Conservation (phyloP, 1,140 invertebrate species). For the Muscidifurax raptorellus region DNA sequence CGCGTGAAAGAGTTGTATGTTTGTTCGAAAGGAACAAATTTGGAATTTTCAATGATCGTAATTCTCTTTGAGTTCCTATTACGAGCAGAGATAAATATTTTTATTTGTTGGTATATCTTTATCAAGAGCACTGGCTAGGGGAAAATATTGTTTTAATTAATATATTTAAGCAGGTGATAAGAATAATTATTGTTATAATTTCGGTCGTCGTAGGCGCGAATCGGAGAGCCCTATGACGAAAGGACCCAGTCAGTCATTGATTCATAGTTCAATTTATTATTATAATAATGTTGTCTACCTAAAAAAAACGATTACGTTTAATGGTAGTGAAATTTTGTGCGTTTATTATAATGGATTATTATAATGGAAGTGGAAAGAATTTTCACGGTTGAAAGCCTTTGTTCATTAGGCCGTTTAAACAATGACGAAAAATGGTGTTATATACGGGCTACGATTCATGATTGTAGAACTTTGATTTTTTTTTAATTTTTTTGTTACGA, state of each 20-base stretch:
- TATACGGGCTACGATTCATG: constrained; percentile 60
- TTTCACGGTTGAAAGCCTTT: constrained; percentile 28
- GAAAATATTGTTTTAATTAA: constrained; percentile 53
- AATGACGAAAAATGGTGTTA: constrained; percentile 58
- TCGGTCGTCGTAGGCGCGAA: constrained; percentile 47
- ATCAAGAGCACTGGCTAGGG: constrained; percentile 51
- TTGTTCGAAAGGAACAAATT: constrained; percentile 38
- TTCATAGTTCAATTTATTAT: constrained; percentile 48
- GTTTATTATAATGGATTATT: constrained; percentile 47
- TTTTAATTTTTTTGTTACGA: constrained; percentile 57
- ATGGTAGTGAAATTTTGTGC: constrained; percentile 43
- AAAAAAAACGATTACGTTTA: constrained; percentile 6
- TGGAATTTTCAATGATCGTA: constrained; percentile 33
- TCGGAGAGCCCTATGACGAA: constrained; percentile 44
- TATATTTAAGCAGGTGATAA: constrained; percentile 42
- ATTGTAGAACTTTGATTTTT: constrained; percentile 60
- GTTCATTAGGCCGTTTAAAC: constrained; percentile 54
- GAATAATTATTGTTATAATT: constrained; percentile 53
- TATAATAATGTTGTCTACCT: constrained; percentile 48
- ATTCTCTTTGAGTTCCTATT: constrained; percentile 49
- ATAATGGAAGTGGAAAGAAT: constrained; percentile 42
- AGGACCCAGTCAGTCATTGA: constrained; percentile 50
- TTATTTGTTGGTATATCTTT: constrained; percentile 54
- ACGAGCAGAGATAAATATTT: constrained; percentile 45
- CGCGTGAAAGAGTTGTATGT: constrained; percentile 14